Percentiles rank a stretch among this genome's conserved stretches.
Evolutionary conservation across 2,113 vertebrate genomes (phyloP).

Genomic region (Merops nubicus): DNA sequence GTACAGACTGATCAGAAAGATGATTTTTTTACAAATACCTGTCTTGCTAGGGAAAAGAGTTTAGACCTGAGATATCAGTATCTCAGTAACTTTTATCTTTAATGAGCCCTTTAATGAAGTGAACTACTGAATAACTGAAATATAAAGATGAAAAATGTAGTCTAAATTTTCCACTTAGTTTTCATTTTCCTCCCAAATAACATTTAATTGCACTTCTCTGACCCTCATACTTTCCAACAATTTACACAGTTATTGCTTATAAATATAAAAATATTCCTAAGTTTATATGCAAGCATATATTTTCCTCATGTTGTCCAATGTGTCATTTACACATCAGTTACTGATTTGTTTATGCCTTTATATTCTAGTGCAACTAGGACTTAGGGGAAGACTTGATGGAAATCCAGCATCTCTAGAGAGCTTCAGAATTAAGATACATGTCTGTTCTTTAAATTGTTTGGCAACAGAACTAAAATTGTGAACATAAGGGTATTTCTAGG

Average conservation of each 20-base stretch:
- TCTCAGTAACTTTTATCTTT: conserved; percentile 27
- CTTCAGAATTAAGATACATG: not conserved
- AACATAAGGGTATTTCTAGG: not conserved
- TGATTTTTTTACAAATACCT: not conserved
- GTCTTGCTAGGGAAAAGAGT: not conserved
- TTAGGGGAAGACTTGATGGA: not conserved
- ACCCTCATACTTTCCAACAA: not conserved
- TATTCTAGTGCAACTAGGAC: not conserved
- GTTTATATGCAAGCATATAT: not conserved
- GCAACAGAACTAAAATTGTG: not conserved
- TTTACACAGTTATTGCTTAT: not conserved
- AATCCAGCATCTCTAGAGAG: conserved; percentile 3
- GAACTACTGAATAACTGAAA: not conserved
- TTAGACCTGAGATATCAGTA: not conserved
- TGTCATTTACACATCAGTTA: not conserved
- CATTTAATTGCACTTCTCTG: not conserved
- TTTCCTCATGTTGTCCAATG: not conserved
- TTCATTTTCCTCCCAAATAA: not conserved
- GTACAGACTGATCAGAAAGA: not conserved
- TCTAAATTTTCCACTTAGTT: not conserved
- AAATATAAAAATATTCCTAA: not conserved
- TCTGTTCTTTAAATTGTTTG: not conserved
- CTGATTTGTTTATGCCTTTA: not conserved
- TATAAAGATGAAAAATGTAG: not conserved
- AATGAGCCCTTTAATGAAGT: not conserved